Evolutionary conservation across 92 coral and sea anemone genomes (phyloP), one percentile per base, ranked within the genome.

Genomic region (Chrysogorgia sp.): DNA sequence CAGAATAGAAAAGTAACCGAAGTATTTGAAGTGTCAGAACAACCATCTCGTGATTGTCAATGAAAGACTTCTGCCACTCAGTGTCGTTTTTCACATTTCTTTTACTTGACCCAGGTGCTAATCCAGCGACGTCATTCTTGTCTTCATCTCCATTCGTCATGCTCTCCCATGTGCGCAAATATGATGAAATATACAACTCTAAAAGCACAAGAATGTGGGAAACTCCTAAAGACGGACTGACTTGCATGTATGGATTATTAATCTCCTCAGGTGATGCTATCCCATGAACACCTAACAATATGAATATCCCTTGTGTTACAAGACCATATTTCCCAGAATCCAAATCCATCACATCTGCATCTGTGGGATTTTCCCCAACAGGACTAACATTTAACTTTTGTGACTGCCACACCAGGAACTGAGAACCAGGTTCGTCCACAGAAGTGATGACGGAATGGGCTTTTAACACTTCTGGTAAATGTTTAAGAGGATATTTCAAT

Each of bases 121-220:
- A 52, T 5, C 17, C 50, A n/a, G n/a, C 6, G 43, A 12, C 43
- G 15, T 47, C 15, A 15, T 47, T 15, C 2, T 47, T n/a, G n/a
- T 47, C 53, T 6, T 6, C n/a, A 15, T 7, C 10, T 2, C n/a
- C n/a, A 57, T 57, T 57, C 8, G 29, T 19, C 17, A 2, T 40
- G 26, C 20, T 52, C 34, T 52, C 43, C 29, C 28, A 1, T 32
- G 43, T 68, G 56, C 41, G 12, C 13, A 71, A 15, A 33, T 71
- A 71, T 2, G 78, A 71, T 71, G 78, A 50, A 71, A 71, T 71
- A 31, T 71, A 53, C 78, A 71, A 31, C 34, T 71, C 78, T 10
- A 71, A 34, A 13, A 71, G 52, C 5, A 71, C 78, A 48, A 71
- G 58, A 53, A 71, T 50, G 53, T 71, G 78, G 14, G 34, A 24